These are phyloP conservation scores for Notamacropus eugenii DNA, from an alignment of 2,797 vertebrate genomes.

Conservation along the genomic window DNA sequence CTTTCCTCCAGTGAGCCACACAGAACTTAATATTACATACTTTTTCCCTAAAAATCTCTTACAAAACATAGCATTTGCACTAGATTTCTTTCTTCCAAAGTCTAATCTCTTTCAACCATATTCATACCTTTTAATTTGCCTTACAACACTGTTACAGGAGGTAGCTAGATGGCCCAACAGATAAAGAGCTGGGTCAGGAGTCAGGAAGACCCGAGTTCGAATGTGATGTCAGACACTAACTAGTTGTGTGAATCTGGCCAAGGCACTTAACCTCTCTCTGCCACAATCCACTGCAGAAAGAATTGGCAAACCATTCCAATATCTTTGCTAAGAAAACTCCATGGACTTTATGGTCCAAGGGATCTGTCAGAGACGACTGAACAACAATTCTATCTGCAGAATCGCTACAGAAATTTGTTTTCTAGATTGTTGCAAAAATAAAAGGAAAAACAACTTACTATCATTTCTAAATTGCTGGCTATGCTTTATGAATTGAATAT, in stretches of 20 bases:
- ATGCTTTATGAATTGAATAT: not conserved
- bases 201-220: too few relatives aligned
- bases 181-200: too few relatives aligned
- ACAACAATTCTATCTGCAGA: not conserved
- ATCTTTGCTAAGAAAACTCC: not conserved
- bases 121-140: too few relatives aligned
- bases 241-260: not conserved
- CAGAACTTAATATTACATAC: not conserved
- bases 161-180: too few relatives aligned
- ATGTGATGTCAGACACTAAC: too few relatives aligned
- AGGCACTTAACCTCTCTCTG: not conserved
- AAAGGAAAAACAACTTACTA: constrained; percentile 31
- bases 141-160: too few relatives aligned
- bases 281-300: not conserved
- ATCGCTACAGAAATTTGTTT: constrained; percentile 50
- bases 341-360: not conserved
- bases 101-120: too few relatives aligned
- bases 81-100: too few relatives aligned
- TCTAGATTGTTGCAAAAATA: too few relatives aligned
- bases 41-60: too few relatives aligned
- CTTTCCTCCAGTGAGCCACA: not conserved
- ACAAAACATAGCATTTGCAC: too few relatives aligned
- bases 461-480: constrained; percentile 26
- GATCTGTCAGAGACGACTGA: not conserved
- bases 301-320: not conserved